phyloP scores from a whole-genome alignment of 2,888 invertebrate genomes.

The Metellina segmentata region DNA sequence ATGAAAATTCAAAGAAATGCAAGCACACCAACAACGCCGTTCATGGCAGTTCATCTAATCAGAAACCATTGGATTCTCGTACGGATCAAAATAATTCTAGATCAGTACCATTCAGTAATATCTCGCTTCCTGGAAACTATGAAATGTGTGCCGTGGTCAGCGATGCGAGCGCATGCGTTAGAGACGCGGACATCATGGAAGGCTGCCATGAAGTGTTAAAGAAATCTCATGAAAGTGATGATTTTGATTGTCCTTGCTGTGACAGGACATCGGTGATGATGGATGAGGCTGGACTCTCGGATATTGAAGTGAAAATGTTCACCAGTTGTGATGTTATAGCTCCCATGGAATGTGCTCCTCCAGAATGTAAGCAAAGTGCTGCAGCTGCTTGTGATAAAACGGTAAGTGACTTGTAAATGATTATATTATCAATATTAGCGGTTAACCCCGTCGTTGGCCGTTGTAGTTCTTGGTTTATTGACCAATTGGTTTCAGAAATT shows the following conservation, averaged over 20 bases:
- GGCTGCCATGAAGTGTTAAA: constrained; percentile 16
- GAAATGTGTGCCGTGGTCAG: not conserved
- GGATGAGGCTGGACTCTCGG: constrained; percentile 47
- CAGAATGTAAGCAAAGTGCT: not conserved
- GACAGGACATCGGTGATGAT: constrained; percentile 43
- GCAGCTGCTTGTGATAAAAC: constrained; percentile 26
- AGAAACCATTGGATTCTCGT: not conserved
- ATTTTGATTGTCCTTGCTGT: constrained; percentile 73
- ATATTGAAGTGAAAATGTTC: constrained; percentile 61
- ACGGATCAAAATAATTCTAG: not conserved
- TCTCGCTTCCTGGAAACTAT: not conserved
- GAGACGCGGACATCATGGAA: not conserved
- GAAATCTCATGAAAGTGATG: constrained; percentile 62
- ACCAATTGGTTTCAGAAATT: too few relatives aligned
- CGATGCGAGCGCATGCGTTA: too few relatives aligned
- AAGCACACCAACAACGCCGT: constrained; percentile 12
- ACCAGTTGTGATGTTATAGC: constrained; percentile 68
- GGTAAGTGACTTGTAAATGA: constrained; percentile 20
- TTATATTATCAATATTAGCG: too few relatives aligned
- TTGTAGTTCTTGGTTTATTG: too few relatives aligned
- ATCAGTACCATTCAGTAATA: not conserved
- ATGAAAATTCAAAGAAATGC: constrained; percentile 11
- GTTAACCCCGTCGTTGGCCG: too few relatives aligned
- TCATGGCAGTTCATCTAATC: not conserved
- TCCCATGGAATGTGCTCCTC: not conserved